Conservation (phyloP, 2,888 invertebrate genomes). For the Cantharis flavilabris region DNA sequence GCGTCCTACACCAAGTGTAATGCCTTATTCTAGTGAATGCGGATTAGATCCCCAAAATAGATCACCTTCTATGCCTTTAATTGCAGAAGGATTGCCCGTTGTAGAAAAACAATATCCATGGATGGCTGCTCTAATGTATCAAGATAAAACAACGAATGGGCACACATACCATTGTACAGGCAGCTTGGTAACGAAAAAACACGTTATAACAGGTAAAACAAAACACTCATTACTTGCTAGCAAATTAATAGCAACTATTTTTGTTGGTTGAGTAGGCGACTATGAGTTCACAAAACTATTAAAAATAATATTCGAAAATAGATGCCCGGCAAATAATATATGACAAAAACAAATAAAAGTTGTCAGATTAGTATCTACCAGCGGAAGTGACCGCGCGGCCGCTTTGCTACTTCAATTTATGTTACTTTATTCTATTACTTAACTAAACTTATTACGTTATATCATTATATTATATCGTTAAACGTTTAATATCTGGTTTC, state of each 20-base stretch:
- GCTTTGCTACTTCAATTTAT: no score
- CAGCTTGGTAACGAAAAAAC: slow-evolving; percentile 12
- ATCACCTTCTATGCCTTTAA: background rate
- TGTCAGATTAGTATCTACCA: no score
- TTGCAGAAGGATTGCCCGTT: slow-evolving; percentile 6
- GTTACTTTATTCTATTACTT: no score
- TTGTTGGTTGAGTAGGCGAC: no score
- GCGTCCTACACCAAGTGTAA: background rate
- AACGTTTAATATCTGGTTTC: background rate
- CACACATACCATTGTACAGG: slow-evolving; percentile 19
- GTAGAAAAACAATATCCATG: slow-evolving; percentile 20
- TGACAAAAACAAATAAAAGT: no score
- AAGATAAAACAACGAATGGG: background rate
- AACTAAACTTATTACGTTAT: no score
- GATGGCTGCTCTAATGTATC: slow-evolving; percentile 21
- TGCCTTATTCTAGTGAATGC: background rate
- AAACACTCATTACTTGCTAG: background rate
- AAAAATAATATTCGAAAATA: no score
- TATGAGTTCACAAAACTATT: no score
- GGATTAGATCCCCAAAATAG: background rate
- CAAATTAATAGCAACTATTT: no score
- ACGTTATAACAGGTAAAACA: slow-evolving; percentile 22
- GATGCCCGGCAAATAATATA: no score
- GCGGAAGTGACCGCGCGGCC: no score
- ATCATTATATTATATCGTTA: no score